Base-by-base conservation (phyloP, 2,113 vertebrate species). In the Myanophis thanlyinensis region DNA sequence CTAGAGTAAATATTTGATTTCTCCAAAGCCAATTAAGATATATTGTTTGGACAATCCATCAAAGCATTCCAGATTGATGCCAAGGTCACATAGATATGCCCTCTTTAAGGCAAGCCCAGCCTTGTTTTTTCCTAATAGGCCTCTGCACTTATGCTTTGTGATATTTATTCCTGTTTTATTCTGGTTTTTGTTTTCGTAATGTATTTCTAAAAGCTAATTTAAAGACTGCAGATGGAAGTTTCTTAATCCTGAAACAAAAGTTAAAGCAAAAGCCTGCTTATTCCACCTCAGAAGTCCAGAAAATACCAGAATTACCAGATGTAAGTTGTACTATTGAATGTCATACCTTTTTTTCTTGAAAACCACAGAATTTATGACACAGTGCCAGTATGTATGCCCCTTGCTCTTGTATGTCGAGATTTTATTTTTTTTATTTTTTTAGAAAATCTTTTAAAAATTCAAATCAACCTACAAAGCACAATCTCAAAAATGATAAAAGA, bases 211-310 rank as follows among this genome's bases (percentile, higher is more conserved):
- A 93, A 91, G 49, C 35, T 8, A 89, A 91, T 54, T 20, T 92
- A 10, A 30, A 54, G 80, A 49, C 22, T 35, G 85, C 89, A 73
- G 49, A 85, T 48, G 73, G 48, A 51, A 49, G 48, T 40, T 91
- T 93, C 48, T 86, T 87, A 59, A 85, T 89, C 27, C 35, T 93
- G 88, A 93, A 93, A 40, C 53, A 86, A 89, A 89, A 54, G 1
- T 49, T 18, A 87, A 89, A 86, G 85, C 25, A 40, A 51, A 93
- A 93, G 80, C 0, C 88, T 48, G 80, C 46, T 89, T 62, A 9
- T 86, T 89, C 54, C 18, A 35, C 27, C 23, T 48, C 27, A 40
- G 53, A 92, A 48, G 53, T 48, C 67, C 73, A 88, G 85, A 92
- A 49, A 49, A 94, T 85, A 62, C 80, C 54, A 22, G 23, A 89